A percentile compares a stretch with the other conserved stretches of the same genome.
phyloP scores from a whole-genome alignment of 2,797 vertebrate species.

The Phrynocephalus forsythii region DNA sequence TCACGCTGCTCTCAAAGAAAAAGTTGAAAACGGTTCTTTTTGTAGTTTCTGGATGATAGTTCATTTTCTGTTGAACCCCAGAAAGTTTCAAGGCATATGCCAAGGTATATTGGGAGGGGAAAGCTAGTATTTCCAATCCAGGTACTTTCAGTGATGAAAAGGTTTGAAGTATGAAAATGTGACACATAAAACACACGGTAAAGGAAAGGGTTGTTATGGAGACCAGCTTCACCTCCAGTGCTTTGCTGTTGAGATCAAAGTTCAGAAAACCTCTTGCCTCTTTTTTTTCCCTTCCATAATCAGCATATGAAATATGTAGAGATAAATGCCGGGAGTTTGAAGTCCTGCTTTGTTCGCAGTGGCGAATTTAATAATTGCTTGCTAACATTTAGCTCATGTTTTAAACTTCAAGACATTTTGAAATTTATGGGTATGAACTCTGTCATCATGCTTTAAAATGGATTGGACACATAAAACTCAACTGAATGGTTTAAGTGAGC shows the following conservation, averaged over 20 bases:
- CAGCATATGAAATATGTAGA: not conserved
- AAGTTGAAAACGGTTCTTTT: not conserved
- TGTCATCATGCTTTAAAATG: not conserved
- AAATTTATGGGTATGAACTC: not conserved
- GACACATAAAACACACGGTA: not conserved
- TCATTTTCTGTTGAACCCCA: not conserved
- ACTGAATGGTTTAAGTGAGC: not conserved
- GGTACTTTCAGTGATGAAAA: slow-evolving; percentile 39
- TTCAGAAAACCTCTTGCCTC: slow-evolving; percentile 29
- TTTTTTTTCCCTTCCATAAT: slow-evolving; percentile 21
- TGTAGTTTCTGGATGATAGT: not conserved
- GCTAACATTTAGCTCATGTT: not conserved
- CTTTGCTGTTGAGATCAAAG: slow-evolving; percentile 21
- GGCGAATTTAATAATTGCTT: not conserved
- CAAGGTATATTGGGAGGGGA: not conserved
- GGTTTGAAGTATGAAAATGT: slow-evolving; percentile 7
- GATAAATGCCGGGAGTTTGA: not conserved
- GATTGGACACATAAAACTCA: not conserved
- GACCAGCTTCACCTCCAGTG: slow-evolving; percentile 19
- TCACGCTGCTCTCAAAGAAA: not conserved
- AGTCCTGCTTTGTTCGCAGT: not conserved
- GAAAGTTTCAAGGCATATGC: not conserved
- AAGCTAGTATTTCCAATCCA: not conserved
- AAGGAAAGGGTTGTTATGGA: slow-evolving; percentile 42
- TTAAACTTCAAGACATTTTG: not conserved